Conservation (phyloP, 2,113 vertebrate species). For the Tragelaphus scriptus region DNA sequence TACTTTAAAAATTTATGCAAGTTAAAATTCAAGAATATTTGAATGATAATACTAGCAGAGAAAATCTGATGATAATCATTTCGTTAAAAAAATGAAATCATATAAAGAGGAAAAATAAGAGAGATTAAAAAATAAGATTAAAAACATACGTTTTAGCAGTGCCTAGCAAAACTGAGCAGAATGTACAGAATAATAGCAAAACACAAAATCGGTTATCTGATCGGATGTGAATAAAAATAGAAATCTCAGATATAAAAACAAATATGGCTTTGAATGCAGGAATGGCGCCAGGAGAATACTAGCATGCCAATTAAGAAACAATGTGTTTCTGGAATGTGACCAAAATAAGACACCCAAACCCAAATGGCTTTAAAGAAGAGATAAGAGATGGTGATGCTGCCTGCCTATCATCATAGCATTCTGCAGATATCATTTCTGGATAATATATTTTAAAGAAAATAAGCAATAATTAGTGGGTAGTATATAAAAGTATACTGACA, state of each 20-base stretch:
- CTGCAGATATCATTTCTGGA: neutral
- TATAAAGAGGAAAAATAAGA: conserved; percentile 39
- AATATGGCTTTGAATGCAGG: conserved; percentile 34
- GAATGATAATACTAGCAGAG: conserved; percentile 56
- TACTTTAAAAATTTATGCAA: conserved; percentile 58
- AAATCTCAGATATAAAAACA: conserved; percentile 54
- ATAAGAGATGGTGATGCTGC: neutral
- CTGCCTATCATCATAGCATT: neutral
- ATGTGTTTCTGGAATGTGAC: conserved; percentile 24
- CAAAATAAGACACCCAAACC: conserved; percentile 11
- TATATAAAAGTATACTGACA: neutral
- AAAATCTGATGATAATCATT: conserved; percentile 59
- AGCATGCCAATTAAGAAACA: conserved; percentile 54
- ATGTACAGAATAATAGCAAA: conserved; percentile 56
- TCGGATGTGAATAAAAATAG: conserved; percentile 54
- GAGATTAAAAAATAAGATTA: conserved; percentile 44
- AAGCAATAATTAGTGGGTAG: neutral
- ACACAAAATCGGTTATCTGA: conserved; percentile 50
- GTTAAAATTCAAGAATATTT: conserved; percentile 67
- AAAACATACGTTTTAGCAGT: conserved; percentile 45
- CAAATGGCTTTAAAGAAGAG: conserved; percentile 4
- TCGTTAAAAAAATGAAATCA: conserved; percentile 33
- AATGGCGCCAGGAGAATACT: neutral
- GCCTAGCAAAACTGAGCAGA: conserved; percentile 26
- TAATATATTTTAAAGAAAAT: conserved; percentile 20